Base-by-base conservation (phyloP, 2,888 invertebrate species). In the Xylocampa areola region DNA sequence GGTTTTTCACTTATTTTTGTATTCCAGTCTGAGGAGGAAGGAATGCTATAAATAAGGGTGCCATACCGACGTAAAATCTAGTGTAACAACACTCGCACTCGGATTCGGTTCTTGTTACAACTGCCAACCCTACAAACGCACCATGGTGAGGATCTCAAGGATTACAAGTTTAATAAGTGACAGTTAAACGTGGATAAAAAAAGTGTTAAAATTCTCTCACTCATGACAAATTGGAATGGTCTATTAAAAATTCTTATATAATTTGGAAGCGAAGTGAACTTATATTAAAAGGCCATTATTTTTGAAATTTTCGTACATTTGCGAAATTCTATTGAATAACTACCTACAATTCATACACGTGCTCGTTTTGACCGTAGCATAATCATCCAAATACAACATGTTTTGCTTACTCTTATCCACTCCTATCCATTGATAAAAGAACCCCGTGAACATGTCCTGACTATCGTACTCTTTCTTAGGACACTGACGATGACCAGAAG, bases 401-500 rank as follows among this genome's bases (percentile, higher is more conserved):
- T 3, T 10, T 2, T 5, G n/a, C 8, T 33, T 10, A 10, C 16
- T 23, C 4, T 36, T 19, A 8, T 21, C 30, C 7, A 32, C 3
- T 6, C n/a, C n/a, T n/a, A n/a, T n/a, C n/a, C n/a, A n/a, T n/a
- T n/a, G n/a, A n/a, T n/a, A 17, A 37, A 11, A 13, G 8, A 30
- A n/a, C n/a, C n/a, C n/a, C n/a, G n/a, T n/a, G n/a, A 5, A 17
- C 10, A 25, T 41, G 23, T 41, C 40, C 16, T 54, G 35, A 67
- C 16, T 37, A 19, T 51, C 21, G 19, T 59, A 54, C 68, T 54
- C 41, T 68, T 77, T 73, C 70, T 8, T 74, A 94, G 94, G 94
- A 94, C 71, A 83, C 90, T 58, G 97, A 96, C 84, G 97, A 97
- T 82, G 96, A 96, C 76, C 97, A 97, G 87, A 97, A 97, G 91